Base-by-base conservation (phyloP, 1,140 invertebrate genomes). In the Plectus sambesii region DNA sequence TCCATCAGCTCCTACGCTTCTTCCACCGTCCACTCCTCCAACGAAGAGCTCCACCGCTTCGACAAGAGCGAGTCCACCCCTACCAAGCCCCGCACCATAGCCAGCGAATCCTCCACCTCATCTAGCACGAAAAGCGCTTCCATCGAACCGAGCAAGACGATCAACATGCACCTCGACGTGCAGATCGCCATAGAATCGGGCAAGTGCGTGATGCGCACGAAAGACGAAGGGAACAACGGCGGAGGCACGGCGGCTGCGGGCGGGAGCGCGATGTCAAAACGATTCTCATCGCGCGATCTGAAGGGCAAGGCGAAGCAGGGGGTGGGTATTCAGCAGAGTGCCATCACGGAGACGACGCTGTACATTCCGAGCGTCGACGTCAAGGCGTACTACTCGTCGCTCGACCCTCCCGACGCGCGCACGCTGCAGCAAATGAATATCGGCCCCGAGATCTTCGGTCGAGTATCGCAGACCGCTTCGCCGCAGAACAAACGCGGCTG, bases 131-230 rank as follows among this genome's bases (percentile, higher is more conserved):
- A n/a, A n/a, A n/a, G n/a, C n/a, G n/a, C n/a, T n/a, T n/a, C n/a
- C n/a, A n/a, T n/a, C n/a, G n/a, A n/a, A n/a, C n/a, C n/a, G n/a
- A n/a, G n/a, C 9, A 61, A 68, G 26, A 59, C 33, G 20, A 60
- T 66, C 4, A 64, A 66, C 38, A 62, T 66, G 45, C 56, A 66
- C 45, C 58, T 66, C 36, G 65, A 68, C 42, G 64, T 68, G n/a
- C 57, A 61, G 48, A 56, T 67, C 20, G 59, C 59, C 35, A 67
- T 67, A 22, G 66, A 63, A 42, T 51, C 51, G 26, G 65, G 65
- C 15, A 51, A 61, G 26, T 67, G 68, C 40, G 58, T 63, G 37
- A 46, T 68, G 1, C 37, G 62, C 27, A 59, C 64, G 6, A 49
- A 49, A 12, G n/a, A n/a, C n/a, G n/a, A n/a, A n/a, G n/a, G n/a